Evolutionary conservation across 2,113 vertebrate species (phyloP), one percentile per base, ranked within the genome.

Genomic region (Vidua chalybeata): DNA sequence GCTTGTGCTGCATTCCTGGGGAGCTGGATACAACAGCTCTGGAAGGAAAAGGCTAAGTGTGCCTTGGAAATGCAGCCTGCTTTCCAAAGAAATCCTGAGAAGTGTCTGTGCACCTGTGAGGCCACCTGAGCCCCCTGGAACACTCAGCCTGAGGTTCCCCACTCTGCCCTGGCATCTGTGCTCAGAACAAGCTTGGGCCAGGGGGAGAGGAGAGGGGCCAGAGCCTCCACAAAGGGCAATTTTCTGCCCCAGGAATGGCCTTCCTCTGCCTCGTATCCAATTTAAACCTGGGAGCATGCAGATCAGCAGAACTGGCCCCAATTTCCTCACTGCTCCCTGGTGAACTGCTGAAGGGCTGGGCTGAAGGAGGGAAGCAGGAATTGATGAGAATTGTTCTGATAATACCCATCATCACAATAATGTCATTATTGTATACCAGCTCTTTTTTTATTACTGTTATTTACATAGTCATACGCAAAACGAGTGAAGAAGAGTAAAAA

Each of bases 381-480:
- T 4, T 58, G n/a, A 2, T 39, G 30, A 22, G 37, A 35, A 12
- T 13, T 80, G 28, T 13, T 91, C 72, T 82, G 37, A 4, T 39
- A 24, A 10, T 18, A 22, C 19, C 23, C 54, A 13, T 35, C 35
- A 35, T 35, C 35, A 35, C 35, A 35, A 35, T 35, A 35, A 35
- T 12, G 19, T 4, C 28, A 24, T 43, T 78, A 45, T 2, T 16
- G 56, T 5, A 9, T 13, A 33, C 2, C 17, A 37, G 18, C 0
- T 43, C 64, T 62, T 33, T 52, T 37, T 22, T 48, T 48, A 35
- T 12, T 77, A 59, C 30, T 12, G 31, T 23, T 45, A 24, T 64
- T 88, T 45, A 39, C 24, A 22, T 4, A 46, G 30, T 23, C 20
- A 10, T 19, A 27, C 43, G 48, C 31, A 78, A 88, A 88, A 69